Evolutionary conservation across 1,140 invertebrate genomes (phyloP), one percentile per base, ranked within the genome.

Genomic region (Lasioglossum albipes): DNA sequence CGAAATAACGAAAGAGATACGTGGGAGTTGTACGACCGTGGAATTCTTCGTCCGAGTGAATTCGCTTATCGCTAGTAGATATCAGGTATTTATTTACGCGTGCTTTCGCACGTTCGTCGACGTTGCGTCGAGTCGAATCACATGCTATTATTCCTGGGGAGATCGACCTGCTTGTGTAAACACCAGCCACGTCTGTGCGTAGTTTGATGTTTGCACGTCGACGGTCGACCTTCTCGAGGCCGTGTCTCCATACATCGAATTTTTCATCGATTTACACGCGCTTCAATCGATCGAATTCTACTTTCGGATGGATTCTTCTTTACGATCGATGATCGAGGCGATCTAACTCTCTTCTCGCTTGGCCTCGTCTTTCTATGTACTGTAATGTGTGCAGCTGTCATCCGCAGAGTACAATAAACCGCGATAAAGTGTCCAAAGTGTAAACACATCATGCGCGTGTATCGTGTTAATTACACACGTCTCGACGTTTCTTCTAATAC

Each of bases 21-120:
- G 36, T n/a, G 13, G 20, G 18, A 13, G 41, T n/a, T 22, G 13
- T 20, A 41, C 49, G 20, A 27, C 42, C 22, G 70, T 12, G 52
- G 42, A 67, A 61, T 61, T 61, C 27, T 42, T 52, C 62, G 18
- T 42, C n/a, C 36, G 41, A 18, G 79, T 77, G 31, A 69, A 81
- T 66, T 77, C 70, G 36, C 54, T 70, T 81, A 41, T 49, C 65
- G 66, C 64, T 69, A 75, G 64, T 75, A 72, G 64, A 61, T 59
- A 75, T 67, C 78, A 80, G 79, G 79, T 80, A 80, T 80, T 80
- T 80, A 80, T 80, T 42, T 41, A 65, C 45, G 9, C 64, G 62
- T 49, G 54, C 36, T 67, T 52, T 59, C 12, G 27, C 45, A 65
- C 61, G 45, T 64, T 75, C 62, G 57, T n/a, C n/a, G n/a, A n/a